phyloP scores from a whole-genome alignment of 2,113 vertebrate species.

The Struthio camelus region DNA sequence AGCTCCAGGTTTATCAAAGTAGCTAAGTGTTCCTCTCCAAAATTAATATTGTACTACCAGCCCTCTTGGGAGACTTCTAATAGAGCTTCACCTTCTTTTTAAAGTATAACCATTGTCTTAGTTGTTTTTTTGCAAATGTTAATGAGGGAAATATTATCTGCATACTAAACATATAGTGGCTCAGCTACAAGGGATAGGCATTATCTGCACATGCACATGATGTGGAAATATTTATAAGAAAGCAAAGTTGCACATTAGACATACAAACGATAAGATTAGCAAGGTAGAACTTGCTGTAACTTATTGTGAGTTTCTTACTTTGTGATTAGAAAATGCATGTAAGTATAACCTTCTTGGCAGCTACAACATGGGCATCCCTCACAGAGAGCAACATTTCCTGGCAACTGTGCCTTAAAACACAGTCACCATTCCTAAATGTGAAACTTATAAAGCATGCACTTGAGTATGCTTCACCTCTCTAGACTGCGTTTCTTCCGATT shows the following conservation, averaged over 20 bases:
- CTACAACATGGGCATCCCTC: background rate
- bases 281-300: background rate
- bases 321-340: background rate
- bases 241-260: background rate
- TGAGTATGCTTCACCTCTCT: background rate
- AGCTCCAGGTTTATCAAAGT: background rate
- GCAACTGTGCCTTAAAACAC: background rate
- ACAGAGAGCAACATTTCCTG: background rate
- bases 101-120: background rate
- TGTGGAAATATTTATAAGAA: background rate
- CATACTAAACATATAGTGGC: rapidly evolving
- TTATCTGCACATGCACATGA: background rate
- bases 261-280: background rate
- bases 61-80: background rate
- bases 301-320: background rate
- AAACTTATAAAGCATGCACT: background rate
- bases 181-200: background rate
- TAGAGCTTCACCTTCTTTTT: background rate
- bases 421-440: background rate
- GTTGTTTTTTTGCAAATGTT: background rate
- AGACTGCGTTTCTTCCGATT: constrained; percentile 42
- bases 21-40: background rate
- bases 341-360: background rate
- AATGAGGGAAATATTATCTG: background rate
- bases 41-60: background rate